Evolutionary conservation across 2,797 vertebrate species (phyloP).

Genomic region (Phoxinus dragarum): DNA sequence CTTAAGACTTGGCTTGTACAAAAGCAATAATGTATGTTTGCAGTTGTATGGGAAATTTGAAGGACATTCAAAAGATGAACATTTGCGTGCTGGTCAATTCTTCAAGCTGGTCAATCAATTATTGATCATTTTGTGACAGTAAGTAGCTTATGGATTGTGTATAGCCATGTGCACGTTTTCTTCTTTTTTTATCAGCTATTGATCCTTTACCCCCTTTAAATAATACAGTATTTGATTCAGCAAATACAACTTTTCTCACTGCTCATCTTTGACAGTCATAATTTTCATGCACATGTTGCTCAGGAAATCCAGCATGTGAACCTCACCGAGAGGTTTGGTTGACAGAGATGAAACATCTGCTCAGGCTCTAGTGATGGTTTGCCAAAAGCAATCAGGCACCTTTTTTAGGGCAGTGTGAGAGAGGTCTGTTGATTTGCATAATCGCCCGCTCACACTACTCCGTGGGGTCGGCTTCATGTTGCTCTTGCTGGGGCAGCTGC

Average conservation of each 20-base stretch:
- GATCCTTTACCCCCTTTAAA: neutral
- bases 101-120: neutral
- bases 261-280: conserved; percentile 8
- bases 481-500: conserved; percentile 58
- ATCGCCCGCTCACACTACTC: conserved; percentile 69
- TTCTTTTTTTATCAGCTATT: neutral
- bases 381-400: conserved; percentile 78
- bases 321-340: neutral
- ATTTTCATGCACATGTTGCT: conserved; percentile 12
- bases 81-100: neutral
- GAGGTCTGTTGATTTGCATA: conserved; percentile 75
- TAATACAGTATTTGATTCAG: neutral
- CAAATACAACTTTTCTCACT: neutral
- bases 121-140: neutral
- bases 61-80: neutral
- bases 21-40: neutral
- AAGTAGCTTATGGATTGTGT: neutral
- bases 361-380: conserved; percentile 64
- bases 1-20: neutral
- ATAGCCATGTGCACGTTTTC: neutral
- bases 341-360: conserved; percentile 54
- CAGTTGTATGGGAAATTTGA: neutral
- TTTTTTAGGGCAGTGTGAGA: conserved; percentile 76
- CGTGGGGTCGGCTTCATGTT: conserved; percentile 60
- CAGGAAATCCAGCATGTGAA: conserved; percentile 21